Percentiles rank a stretch among this genome's conserved stretches.
phyloP scores from a whole-genome alignment of 2,113 vertebrate genomes.

The Promerops cafer region DNA sequence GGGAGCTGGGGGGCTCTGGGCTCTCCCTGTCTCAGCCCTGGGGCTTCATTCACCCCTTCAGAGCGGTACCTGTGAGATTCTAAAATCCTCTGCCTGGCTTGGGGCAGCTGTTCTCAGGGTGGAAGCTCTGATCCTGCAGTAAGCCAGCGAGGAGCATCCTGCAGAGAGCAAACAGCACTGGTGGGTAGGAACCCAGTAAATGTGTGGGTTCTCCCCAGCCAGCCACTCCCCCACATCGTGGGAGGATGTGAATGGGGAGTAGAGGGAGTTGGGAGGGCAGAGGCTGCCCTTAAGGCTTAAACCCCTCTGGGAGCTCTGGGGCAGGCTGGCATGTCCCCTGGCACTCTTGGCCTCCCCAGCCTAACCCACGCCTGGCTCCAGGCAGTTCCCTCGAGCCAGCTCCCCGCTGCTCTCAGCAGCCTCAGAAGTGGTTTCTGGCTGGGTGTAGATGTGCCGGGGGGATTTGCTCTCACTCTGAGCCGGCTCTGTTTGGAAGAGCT shows the following conservation, averaged over 20 bases:
- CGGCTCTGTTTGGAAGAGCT: slow-evolving; percentile 43
- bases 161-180: fast-evolving
- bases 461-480: slow-evolving; percentile 32
- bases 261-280: neutral
- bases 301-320: neutral
- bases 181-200: neutral
- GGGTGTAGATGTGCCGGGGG: slow-evolving; percentile 22
- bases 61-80: neutral
- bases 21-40: fast-evolving
- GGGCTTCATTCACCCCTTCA: neutral
- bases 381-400: slow-evolving; percentile 11
- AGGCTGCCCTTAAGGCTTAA: neutral
- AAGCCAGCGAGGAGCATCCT: neutral
- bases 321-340: neutral
- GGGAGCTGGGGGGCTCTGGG: fast-evolving
- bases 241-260: neutral
- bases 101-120: neutral
- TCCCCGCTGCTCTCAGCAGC: slow-evolving; percentile 36
- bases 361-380: neutral
- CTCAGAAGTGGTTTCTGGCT: slow-evolving; percentile 61
- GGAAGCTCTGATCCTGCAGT: neutral
- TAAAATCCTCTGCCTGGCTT: neutral
- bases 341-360: neutral
- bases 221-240: neutral
- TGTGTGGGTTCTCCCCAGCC: neutral